Evolutionary conservation across 1,140 invertebrate genomes (phyloP), one percentile per base, ranked within the genome.

Genomic region (Pogonomyrmex californicus): DNA sequence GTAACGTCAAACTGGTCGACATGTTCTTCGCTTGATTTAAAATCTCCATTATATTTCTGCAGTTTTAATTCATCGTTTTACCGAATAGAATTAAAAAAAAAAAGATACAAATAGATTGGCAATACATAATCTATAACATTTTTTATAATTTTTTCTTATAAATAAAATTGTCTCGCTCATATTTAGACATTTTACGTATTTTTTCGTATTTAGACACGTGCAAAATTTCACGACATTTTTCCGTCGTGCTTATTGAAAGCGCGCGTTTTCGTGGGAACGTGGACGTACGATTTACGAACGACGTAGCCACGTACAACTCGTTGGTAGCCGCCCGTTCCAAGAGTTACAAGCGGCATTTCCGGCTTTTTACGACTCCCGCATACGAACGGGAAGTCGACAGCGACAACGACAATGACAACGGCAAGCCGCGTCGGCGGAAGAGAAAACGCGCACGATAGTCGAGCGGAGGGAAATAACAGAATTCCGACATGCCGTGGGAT

Each of bases 291-390:
- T 83, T 73, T 75, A 83, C 49, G 54, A 73, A 49, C 62, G 33
- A 79, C 47, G 47, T 54, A 36, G 51, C 77, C 47, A 4, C 38
- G n/a, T 36, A 58, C 49, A 56, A 14, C 66, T 71, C 65, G 79
- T 82, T 75, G 68, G n/a, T 73, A 38, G 56, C 68, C 41, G 56
- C 30, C 47, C 30, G 54, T 83, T 60, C 30, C 79, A 47, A 54
- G 9, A 75, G 66, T 60, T 73, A 71, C 49, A 81, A 81, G 49
- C 63, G 23, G 62, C 44, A 10, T 75, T 88, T 82, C 49, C 38
- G 65, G 41, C 38, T 60, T 83, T 83, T 83, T 83, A 82, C 66
- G 23, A 56, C 23, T 38, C 14, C 23, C 54, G 10, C n/a, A 30
- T 44, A 44, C 10, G 23, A 68, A 68, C 51, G 36, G 14, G 7